A percentile compares a stretch with the other conserved stretches of the same genome.
Conservation (phyloP, 2,113 vertebrate species). For the Xiphias gladius region DNA sequence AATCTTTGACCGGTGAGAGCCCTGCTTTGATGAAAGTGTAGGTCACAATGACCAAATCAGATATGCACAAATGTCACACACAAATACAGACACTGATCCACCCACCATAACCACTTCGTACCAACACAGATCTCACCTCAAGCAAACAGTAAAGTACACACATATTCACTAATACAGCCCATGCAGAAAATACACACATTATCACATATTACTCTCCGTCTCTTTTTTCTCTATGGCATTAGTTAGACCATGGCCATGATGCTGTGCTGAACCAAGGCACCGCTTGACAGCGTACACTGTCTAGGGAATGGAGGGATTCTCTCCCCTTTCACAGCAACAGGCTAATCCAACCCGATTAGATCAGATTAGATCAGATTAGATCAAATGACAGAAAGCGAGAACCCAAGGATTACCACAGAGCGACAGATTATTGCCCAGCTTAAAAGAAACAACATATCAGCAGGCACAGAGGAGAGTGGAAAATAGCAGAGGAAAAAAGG, state of each 20-base stretch:
- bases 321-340: conserved; percentile 53
- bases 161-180: conserved; percentile 21
- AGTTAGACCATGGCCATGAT: conserved; percentile 6
- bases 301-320: conserved; percentile 47
- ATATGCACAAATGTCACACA: not conserved
- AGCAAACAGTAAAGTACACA: conserved; percentile 11
- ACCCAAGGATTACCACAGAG: conserved; percentile 73
- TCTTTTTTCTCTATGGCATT: not conserved
- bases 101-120: not conserved
- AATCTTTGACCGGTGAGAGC: conserved; percentile 14
- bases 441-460: conserved; percentile 51
- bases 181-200: conserved; percentile 6
- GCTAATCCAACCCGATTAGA: conserved; percentile 75
- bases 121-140: not conserved
- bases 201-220: not conserved
- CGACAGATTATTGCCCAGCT: conserved; percentile 71
- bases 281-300: conserved; percentile 25
- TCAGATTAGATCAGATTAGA: conserved; percentile 75
- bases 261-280: conserved; percentile 31
- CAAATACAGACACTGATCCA: conserved; percentile 7
- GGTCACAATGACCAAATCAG: not conserved
- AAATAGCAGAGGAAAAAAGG: not conserved
- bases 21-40: conserved; percentile 6
- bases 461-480: conserved; percentile 21
- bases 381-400: conserved; percentile 64